Percentiles rank a stretch among this genome's conserved stretches.
Evolutionary conservation across 2,113 vertebrate genomes (phyloP).

Genomic region (Hoplias malabaricus): DNA sequence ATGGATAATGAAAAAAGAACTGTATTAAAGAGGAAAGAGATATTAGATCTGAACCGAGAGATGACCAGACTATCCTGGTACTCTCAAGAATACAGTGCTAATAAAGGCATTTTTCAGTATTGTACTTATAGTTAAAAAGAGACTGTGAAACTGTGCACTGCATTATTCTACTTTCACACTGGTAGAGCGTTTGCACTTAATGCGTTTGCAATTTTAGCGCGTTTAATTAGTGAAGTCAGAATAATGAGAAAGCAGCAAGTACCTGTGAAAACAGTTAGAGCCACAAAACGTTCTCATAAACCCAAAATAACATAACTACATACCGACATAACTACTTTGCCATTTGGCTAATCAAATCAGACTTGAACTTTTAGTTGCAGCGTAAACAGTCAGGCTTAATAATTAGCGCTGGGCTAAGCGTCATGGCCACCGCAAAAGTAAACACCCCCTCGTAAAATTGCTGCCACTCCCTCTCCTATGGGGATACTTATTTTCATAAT

Average conservation of each 20-base stretch:
- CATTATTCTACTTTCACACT: no score
- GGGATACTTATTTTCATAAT: slow-evolving; percentile 8
- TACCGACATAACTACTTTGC: slow-evolving; percentile 11
- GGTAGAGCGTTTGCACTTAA: no score
- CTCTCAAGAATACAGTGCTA: no score
- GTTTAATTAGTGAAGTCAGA: background rate
- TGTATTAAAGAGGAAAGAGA: background rate
- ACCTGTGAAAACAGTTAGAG: background rate
- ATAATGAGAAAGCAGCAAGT: background rate
- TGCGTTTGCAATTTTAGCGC: no score
- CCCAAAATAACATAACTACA: slow-evolving; percentile 19
- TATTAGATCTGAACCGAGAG: background rate
- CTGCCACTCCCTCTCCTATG: slow-evolving; percentile 43
- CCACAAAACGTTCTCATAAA: background rate
- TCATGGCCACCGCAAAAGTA: slow-evolving; percentile 52
- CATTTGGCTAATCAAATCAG: slow-evolving; percentile 18
- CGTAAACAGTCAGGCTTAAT: slow-evolving; percentile 54
- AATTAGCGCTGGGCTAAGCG: slow-evolving; percentile 47
- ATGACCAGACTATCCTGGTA: no score
- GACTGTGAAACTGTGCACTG: no score
- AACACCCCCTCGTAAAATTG: slow-evolving; percentile 51
- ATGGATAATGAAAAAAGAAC: background rate
- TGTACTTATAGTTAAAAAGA: no score
- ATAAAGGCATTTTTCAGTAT: no score
- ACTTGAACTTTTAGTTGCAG: slow-evolving; percentile 2